A percentile compares a stretch with the other conserved stretches of the same genome.
These are phyloP conservation scores for Siniperca scherzeri DNA, from an alignment of 2,797 vertebrate species.

Conservation along the genomic window DNA sequence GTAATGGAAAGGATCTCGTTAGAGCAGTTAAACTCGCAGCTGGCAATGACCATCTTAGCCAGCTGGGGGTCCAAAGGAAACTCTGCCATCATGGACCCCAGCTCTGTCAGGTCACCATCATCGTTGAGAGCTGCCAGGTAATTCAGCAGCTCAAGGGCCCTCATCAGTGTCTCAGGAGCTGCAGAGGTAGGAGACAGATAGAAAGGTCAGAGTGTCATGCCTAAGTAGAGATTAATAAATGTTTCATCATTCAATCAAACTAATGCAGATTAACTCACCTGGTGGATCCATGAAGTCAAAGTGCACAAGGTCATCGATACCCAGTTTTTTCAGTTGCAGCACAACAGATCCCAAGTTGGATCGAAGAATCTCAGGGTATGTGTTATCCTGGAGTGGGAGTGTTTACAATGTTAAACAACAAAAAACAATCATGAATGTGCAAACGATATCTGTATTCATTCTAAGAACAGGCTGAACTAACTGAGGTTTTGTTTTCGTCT, in stretches of 20 bases:
- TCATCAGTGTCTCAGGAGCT: slow-evolving; percentile 99
- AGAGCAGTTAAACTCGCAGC: slow-evolving; percentile 99
- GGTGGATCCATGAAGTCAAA: slow-evolving; percentile 99
- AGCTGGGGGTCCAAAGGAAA: slow-evolving; percentile 98
- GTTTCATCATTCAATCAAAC: not conserved
- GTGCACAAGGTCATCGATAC: slow-evolving; percentile 99
- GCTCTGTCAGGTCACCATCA: slow-evolving; percentile 97
- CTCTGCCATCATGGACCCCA: slow-evolving; percentile 99
- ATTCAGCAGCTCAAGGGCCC: slow-evolving; percentile 97
- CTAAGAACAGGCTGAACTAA: not conserved
- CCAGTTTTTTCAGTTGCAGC: slow-evolving; percentile 97
- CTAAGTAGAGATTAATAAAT: not conserved
- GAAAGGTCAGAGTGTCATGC: not conserved
- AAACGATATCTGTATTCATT: not conserved
- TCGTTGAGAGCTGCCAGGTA: slow-evolving; percentile 98
- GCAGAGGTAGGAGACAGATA: not conserved
- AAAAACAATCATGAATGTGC: too few relatives aligned
- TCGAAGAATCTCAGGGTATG: slow-evolving; percentile 98
- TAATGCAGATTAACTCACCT: slow-evolving; percentile 82
- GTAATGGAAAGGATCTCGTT: slow-evolving; percentile 99
- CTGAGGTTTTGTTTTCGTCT: not conserved
- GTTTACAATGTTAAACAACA: not conserved
- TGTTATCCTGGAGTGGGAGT: slow-evolving; percentile 91
- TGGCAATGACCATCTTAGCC: slow-evolving; percentile 99
- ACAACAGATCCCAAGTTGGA: slow-evolving; percentile 99